Base-by-base conservation (phyloP, 2,113 vertebrate genomes). In the Paralichthys olivaceus region DNA sequence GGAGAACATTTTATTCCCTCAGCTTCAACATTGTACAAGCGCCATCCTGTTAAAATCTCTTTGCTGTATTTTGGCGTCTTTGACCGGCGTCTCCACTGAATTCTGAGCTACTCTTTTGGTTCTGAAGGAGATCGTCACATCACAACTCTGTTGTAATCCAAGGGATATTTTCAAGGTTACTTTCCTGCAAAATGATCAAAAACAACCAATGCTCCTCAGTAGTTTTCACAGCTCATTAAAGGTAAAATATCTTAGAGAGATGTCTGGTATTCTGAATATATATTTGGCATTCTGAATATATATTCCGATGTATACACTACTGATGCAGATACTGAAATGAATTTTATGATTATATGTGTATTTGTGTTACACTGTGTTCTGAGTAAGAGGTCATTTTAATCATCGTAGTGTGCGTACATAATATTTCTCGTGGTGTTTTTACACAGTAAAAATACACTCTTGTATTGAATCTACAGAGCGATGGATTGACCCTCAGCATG, bases 231-330 rank as follows among this genome's bases (percentile, higher is more conserved):
- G 60, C 28, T 65, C 77, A 55, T 72, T 43, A 75, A 73, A 56
- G 28, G 29, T 7, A 68, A 85, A 69, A 22, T 67, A 71, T 65
- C 65, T 81, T 68, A 63, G 61, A 78, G 47, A 67, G 43, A 23
- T 54, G 61, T 59, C 71, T 81, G 77, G 28, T 83, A 74, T 79
- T 90, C 54, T 81, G 74, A 80, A 81, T 84, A 89, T 90, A 56
- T 56, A 68, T 59, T 75, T 81, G 75, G 40, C 82, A 72, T 79
- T 90, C 56, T 83, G 76, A 80, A 81, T 84, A 89, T 89, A 90
- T 89, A 87, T 83, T 79, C 77, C 86, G 87, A 88, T 54, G 64
- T 88, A 87, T 83, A 86, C 23, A 25, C 71, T 79, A 73, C 67
- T 80, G 65, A 84, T 74, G 77, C 63, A 81, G 62, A 83, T 78